Evolutionary conservation across 2,113 vertebrate species (phyloP).

Genomic region (Pithys albifrons): DNA sequence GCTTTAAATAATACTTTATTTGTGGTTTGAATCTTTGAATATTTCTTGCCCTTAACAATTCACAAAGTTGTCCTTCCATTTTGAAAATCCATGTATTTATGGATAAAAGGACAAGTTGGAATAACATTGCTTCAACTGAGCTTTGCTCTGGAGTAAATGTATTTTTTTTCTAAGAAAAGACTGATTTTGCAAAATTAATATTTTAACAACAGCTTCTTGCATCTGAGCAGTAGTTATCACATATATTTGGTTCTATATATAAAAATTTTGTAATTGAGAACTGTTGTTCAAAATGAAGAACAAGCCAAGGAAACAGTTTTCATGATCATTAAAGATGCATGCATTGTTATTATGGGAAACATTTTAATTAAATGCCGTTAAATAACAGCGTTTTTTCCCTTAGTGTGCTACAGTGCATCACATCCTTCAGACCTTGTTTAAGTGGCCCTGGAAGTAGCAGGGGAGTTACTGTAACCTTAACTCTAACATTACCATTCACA

Average conservation of each 20-base stretch:
- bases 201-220: neutral
- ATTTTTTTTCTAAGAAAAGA: neutral
- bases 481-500: neutral
- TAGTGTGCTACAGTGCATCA: conserved; percentile 13
- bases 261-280: neutral
- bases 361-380: conserved; percentile 37
- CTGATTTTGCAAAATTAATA: neutral
- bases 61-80: neutral
- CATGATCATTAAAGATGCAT: conserved; percentile 32
- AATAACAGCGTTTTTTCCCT: neutral
- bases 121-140: neutral
- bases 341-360: conserved; percentile 30
- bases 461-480: neutral
- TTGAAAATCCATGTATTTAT: conserved; percentile 43
- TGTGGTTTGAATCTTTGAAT: neutral
- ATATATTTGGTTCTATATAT: neutral
- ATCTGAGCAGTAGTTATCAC: neutral
- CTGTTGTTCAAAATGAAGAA: neutral
- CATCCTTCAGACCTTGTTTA: neutral
- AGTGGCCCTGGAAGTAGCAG: neutral
- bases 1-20: conserved; percentile 8
- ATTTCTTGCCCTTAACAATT: neutral
- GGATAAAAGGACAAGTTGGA: neutral
- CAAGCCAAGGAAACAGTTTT: conserved; percentile 15
- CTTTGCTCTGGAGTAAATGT: neutral